These are phyloP conservation scores for Phyllotis vaccarum DNA, from an alignment of 2,797 vertebrate genomes.

Conservation along the genomic window DNA sequence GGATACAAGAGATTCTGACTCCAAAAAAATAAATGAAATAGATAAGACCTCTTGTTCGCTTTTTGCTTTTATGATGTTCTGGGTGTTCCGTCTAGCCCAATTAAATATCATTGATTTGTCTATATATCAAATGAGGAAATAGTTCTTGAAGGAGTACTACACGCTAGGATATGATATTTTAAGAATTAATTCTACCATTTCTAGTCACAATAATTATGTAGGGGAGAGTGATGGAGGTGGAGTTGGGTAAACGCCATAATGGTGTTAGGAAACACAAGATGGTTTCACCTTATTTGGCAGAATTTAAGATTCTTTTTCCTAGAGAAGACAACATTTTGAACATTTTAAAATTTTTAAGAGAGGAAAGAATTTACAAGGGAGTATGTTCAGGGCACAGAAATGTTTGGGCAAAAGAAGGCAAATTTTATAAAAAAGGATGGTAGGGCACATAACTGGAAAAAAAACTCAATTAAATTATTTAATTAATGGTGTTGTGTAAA, in stretches of 20 bases:
- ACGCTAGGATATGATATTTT: background rate
- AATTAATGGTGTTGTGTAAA: background rate
- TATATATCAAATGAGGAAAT: constrained; percentile 12
- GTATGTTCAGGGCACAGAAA: background rate
- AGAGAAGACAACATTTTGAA: background rate
- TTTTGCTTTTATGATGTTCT: constrained; percentile 25
- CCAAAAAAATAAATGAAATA: background rate
- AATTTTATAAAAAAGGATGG: background rate
- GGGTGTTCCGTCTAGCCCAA: background rate
- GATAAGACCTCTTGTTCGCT: background rate
- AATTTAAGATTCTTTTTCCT: constrained; percentile 8
- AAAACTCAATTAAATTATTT: constrained; percentile 3
- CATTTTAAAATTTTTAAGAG: background rate
- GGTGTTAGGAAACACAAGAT: background rate
- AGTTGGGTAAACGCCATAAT: background rate
- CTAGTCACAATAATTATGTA: background rate
- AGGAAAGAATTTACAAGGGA: background rate
- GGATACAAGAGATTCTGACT: background rate
- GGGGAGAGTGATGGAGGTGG: background rate
- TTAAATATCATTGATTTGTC: constrained; percentile 65
- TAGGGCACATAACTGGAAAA: background rate
- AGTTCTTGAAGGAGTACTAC: background rate
- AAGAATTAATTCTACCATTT: background rate
- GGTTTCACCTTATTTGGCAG: background rate
- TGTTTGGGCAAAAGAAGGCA: background rate